phyloP scores from a whole-genome alignment of 2,888 invertebrate genomes.

The Diadegma fenestrale region DNA sequence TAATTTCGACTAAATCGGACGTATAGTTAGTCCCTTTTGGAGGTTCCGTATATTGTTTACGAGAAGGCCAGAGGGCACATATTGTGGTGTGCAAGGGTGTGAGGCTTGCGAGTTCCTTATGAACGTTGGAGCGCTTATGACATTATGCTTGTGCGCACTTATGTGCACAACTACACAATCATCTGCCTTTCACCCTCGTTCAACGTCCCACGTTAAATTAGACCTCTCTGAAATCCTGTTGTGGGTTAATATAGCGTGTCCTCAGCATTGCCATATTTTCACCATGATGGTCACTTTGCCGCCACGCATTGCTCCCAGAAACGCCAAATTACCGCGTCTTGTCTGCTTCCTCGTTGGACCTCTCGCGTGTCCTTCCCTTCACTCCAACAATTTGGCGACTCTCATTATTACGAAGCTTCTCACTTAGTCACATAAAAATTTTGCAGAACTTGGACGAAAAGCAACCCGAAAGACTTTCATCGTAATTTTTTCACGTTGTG shows the following conservation, averaged over 20 bases:
- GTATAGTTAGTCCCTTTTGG: constrained; percentile 32
- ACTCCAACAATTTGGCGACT: neutral
- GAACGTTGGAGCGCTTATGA: constrained; percentile 28
- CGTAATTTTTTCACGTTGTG: neutral
- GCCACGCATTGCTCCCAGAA: constrained; percentile 23
- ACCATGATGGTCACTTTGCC: constrained; percentile 56
- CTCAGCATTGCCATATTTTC: constrained; percentile 64
- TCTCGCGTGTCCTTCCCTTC: neutral
- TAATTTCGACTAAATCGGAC: constrained; percentile 43
- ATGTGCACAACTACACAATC: constrained; percentile 29
- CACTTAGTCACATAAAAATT: neutral
- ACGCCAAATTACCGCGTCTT: constrained; percentile 38
- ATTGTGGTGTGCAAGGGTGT: constrained; percentile 42
- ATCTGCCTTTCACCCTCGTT: constrained; percentile 29
- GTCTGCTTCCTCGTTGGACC: constrained; percentile 27
- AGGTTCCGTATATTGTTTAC: constrained; percentile 34
- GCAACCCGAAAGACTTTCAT: neutral
- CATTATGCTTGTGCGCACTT: constrained; percentile 26
- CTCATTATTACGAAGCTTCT: neutral
- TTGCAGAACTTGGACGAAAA: neutral
- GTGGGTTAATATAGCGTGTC: constrained; percentile 62
- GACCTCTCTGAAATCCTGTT: constrained; percentile 66
- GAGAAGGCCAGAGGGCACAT: neutral
- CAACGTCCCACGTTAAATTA: constrained; percentile 65
- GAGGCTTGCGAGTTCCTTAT: constrained; percentile 36